Conservation (phyloP, 2,888 invertebrate genomes). For the Timema cristinae region DNA sequence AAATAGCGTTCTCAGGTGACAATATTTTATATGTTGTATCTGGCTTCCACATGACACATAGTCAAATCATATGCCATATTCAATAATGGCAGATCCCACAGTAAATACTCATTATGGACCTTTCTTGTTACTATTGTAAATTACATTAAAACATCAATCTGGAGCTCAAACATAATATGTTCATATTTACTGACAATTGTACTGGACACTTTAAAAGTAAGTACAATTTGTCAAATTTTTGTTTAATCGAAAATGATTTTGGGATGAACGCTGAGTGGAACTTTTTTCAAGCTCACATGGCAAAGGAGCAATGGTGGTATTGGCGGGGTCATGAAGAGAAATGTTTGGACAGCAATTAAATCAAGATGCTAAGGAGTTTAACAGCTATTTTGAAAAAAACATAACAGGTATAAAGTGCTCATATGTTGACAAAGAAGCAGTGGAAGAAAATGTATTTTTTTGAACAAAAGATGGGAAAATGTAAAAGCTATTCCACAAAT, state of each 20-base stretch:
- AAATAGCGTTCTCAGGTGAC: no score
- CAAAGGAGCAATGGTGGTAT: background rate
- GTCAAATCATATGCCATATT: no score
- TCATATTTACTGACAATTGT: background rate
- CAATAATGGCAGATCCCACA: no score
- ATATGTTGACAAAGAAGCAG: background rate
- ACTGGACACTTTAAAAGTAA: background rate
- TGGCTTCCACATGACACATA: no score
- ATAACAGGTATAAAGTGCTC: background rate
- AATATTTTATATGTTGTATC: no score
- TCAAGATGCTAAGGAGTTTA: background rate
- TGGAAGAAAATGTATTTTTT: no score
- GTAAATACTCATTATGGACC: no score
- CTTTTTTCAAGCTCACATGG: background rate
- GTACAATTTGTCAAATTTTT: background rate
- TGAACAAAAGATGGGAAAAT: no score
- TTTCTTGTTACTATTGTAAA: no score
- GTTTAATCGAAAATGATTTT: background rate
- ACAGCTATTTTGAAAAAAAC: background rate
- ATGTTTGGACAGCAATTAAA: background rate
- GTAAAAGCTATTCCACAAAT: no score
- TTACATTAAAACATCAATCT: no score
- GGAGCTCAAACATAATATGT: background rate
- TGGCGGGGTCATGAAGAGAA: constrained; percentile 1
- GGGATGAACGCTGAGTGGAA: background rate